These are phyloP conservation scores for Galerucella pusilla DNA, from an alignment of 2,888 invertebrate genomes.

Conservation along the genomic window DNA sequence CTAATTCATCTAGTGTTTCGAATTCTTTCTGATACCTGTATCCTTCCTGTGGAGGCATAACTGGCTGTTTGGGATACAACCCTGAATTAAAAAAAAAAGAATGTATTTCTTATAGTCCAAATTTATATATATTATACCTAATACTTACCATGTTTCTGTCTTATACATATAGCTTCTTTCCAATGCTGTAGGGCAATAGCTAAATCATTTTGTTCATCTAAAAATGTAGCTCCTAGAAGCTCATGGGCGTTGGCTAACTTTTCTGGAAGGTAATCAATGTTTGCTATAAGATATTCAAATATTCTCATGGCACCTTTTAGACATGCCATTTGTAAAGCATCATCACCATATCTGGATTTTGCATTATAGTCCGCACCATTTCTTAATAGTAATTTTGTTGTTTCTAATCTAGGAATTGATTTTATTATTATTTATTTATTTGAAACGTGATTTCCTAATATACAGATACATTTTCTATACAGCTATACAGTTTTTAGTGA, in stretches of 20 bases:
- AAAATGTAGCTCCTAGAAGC: constrained; percentile 86
- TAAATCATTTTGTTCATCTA: constrained; percentile 88
- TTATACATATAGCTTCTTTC: constrained; percentile 80
- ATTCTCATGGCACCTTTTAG: constrained; percentile 81
- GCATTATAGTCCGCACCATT: constrained; percentile 84
- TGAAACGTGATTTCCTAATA: too few species aligned
- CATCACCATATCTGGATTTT: constrained; percentile 84
- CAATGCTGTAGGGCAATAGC: constrained; percentile 79
- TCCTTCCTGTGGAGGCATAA: constrained; percentile 70
- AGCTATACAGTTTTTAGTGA: too few species aligned
- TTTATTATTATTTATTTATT: neutral
- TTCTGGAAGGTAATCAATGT: constrained; percentile 72
- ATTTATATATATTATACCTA: neutral
- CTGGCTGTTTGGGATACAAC: constrained; percentile 67
- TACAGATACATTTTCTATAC: too few species aligned
- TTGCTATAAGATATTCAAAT: constrained; percentile 76
- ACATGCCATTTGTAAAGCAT: constrained; percentile 88
- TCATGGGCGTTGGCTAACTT: constrained; percentile 88
- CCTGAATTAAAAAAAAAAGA: constrained; percentile 43
- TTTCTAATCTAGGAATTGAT: constrained; percentile 72
- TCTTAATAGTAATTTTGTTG: constrained; percentile 82
- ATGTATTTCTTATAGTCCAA: constrained; percentile 4
- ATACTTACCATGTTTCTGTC: constrained; percentile 62
- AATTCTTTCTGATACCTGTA: constrained; percentile 82
- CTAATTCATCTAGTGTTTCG: constrained; percentile 76